Conservation (phyloP, 2,113 vertebrate genomes). For the Platichthys stellatus region DNA sequence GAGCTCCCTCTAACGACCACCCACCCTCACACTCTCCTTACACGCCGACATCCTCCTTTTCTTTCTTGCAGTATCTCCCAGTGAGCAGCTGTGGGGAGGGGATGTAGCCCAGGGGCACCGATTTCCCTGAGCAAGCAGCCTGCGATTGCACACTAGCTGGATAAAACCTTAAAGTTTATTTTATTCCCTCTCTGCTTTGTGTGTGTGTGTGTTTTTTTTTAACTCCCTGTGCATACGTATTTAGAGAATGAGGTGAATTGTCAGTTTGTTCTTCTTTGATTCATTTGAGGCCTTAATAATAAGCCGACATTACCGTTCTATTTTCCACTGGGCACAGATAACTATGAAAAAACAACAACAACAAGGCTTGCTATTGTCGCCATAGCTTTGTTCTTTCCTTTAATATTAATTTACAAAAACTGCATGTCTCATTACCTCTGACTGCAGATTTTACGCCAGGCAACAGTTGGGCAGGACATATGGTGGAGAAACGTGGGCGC, state of each 20-base stretch:
- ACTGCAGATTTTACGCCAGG: conserved; percentile 51
- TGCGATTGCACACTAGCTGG: conserved; percentile 59
- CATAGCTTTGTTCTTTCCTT: conserved; percentile 19
- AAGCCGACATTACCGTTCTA: not conserved
- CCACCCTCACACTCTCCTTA: conserved; percentile 26
- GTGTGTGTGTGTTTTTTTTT: conserved; percentile 4
- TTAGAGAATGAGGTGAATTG: not conserved
- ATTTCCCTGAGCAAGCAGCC: conserved; percentile 72
- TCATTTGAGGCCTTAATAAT: not conserved
- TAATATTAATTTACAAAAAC: conserved; percentile 17
- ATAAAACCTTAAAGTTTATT: conserved; percentile 64
- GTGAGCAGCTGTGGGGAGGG: conserved; percentile 53
- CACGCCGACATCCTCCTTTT: conserved; percentile 25
- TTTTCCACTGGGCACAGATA: not conserved
- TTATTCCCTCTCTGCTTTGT: not conserved
- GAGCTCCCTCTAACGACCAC: not conserved
- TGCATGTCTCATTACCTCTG: conserved; percentile 52
- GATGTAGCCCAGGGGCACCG: conserved; percentile 58
- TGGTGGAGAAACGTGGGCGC: conserved; percentile 67
- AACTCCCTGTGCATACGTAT: no score
- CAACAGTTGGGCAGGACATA: conserved; percentile 75
- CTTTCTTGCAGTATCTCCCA: conserved; percentile 53
- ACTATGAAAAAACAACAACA: not conserved
- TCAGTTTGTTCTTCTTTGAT: conserved; percentile 4
- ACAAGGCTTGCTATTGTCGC: not conserved